Evolutionary conservation across 2,113 vertebrate species (phyloP), one percentile per base, ranked within the genome.

Genomic region (Deroptyus accipitrinus): DNA sequence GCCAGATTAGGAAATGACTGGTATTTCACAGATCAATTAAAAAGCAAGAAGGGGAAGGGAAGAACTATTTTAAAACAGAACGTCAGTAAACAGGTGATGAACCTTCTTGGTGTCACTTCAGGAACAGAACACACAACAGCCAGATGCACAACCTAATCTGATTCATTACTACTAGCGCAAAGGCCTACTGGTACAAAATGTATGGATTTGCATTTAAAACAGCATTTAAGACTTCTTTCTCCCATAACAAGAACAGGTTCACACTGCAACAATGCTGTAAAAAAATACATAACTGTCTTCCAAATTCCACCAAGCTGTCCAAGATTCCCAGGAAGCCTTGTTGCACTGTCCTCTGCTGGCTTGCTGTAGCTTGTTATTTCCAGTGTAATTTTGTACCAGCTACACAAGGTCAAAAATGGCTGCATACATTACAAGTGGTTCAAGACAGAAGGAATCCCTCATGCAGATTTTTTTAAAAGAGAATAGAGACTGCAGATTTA

Each of bases 401-500:
- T 94, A 96, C 74, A 64, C 95, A 94, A 94, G 94, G 96, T 96
- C 96, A 96, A 94, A 96, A 92, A 84, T 94, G 96, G 94, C 96
- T 96, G 95, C 91, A 93, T 74, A 96, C 95, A 91, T 96, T 97
- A 97, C 93, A 95, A 97, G 94, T 96, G 91, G 93, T 95, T 97
- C 95, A 95, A 86, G 95, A 96, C 95, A 97, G 95, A 90, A 97
- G 93, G 94, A 91, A 97, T 97, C 96, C 94, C 96, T 97, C 96
- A 97, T 87, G 96, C 94, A 96, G 96, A 95, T 96, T 96, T 97
- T 97, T 97, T 97, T 92, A 94, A 97, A 93, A 96, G 94, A 96
- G 88, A 86, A 94, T 95, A 94, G 94, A 94, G 92, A 96, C 92
- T 95, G 95, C 86, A 96, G 95, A 94, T 94, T 95, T 95, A 97